A percentile compares a stretch with the other conserved stretches of the same genome.
These are phyloP conservation scores for Ariopsis seemanni DNA, from an alignment of 2,113 vertebrate genomes.

Conservation along the genomic window DNA sequence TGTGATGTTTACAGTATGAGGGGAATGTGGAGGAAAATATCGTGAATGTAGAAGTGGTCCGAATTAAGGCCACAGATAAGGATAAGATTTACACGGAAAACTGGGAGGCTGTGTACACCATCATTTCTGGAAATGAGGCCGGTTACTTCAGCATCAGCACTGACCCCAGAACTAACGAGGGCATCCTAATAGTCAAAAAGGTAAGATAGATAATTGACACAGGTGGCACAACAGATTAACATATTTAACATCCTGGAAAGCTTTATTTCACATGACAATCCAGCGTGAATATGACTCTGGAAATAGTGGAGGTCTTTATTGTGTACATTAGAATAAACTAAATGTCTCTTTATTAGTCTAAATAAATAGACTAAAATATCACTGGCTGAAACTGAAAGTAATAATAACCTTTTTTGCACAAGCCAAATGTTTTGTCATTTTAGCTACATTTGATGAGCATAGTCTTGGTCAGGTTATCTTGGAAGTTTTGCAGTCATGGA, in stretches of 20 bases:
- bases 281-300: neutral
- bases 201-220: conserved; percentile 62
- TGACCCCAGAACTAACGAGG: conserved; percentile 85
- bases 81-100: conserved; percentile 84
- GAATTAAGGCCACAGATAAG: conserved; percentile 79
- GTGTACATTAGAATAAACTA: neutral
- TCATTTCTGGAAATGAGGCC: conserved; percentile 85
- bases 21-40: conserved; percentile 84
- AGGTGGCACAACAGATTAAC: neutral
- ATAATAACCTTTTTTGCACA: neutral
- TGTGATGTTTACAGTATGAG: conserved; percentile 75
- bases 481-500: neutral
- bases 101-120: conserved; percentile 83
- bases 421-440: neutral
- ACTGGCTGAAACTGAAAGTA: too few species aligned
- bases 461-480: neutral
- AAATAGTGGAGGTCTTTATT: neutral
- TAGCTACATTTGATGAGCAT: neutral
- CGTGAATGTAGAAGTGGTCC: too few species aligned
- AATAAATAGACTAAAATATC: too few species aligned
- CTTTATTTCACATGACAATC: neutral
- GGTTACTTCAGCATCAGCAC: conserved; percentile 85
- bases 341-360: neutral
- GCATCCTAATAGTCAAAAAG: conserved; percentile 84
- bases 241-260: neutral